Evolutionary conservation across 1,140 invertebrate species (phyloP).

Genomic region (Sarcophaga peregrina): DNA sequence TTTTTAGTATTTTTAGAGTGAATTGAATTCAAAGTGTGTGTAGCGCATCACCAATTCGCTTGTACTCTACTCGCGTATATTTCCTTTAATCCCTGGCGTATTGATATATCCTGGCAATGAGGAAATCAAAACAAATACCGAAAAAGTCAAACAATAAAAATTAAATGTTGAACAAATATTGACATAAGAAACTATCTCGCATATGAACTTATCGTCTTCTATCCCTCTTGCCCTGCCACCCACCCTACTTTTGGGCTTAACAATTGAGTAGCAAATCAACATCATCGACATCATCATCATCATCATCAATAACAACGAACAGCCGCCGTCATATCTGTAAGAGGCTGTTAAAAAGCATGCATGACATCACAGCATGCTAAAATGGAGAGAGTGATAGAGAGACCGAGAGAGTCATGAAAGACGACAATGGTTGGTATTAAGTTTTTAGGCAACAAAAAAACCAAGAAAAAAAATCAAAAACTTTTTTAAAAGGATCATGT

Average conservation of each 20-base stretch:
- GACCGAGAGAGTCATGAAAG: neutral
- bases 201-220: neutral
- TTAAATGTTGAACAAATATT: conserved; percentile 20
- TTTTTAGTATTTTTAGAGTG: too few relatives aligned
- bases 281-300: neutral
- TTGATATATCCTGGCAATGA: neutral
- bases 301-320: too few relatives aligned
- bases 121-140: conserved; percentile 9
- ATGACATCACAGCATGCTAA: neutral
- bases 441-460: neutral
- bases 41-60: neutral
- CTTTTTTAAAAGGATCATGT: neutral
- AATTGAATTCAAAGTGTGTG: too few relatives aligned
- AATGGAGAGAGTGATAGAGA: neutral
- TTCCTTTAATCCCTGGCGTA: too few relatives aligned
- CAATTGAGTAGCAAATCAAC: neutral
- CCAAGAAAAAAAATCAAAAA: neutral
- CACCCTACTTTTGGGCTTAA: too few relatives aligned
- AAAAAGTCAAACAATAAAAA: conserved; percentile 25
- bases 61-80: neutral
- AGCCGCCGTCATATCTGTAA: too few relatives aligned
- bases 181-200: conserved; percentile 1
- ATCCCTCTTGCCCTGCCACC: too few relatives aligned
- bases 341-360: too few relatives aligned
- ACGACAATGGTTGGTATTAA: neutral